A percentile compares a stretch with the other conserved stretches of the same genome.
Evolutionary conservation across 1,140 invertebrate genomes (phyloP).

Genomic region (Aphelenchoides besseyi): DNA sequence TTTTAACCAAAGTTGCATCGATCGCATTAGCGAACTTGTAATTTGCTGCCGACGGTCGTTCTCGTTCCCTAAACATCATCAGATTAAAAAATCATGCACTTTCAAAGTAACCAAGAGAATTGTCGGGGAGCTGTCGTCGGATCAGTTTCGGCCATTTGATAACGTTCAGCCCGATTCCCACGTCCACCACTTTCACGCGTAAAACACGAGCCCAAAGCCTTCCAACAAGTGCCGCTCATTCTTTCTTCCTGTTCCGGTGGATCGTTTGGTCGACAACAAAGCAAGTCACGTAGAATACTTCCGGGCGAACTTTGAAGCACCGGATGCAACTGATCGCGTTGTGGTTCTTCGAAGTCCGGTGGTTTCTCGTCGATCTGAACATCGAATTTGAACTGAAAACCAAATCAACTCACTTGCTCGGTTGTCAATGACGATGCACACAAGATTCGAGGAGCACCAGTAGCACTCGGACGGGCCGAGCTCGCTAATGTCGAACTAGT

Average conservation of each 20-base stretch:
- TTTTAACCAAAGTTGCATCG: conserved; percentile 34
- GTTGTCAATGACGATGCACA: neutral
- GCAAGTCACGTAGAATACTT: neutral
- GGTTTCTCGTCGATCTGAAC: neutral
- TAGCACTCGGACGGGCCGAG: neutral
- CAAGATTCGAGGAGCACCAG: neutral
- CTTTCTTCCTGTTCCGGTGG: neutral
- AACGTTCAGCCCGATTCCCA: neutral
- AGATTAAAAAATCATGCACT: no score
- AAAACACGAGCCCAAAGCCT: neutral
- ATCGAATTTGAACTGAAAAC: neutral
- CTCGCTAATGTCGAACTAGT: neutral
- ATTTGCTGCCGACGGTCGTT: conserved; percentile 28
- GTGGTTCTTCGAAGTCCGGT: neutral
- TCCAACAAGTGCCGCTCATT: neutral
- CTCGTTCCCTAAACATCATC: conserved; percentile 20
- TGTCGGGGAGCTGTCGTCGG: neutral
- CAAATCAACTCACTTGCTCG: neutral
- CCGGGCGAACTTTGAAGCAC: neutral
- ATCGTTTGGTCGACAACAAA: neutral
- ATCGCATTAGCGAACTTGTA: conserved; percentile 24
- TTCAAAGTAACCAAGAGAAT: no score
- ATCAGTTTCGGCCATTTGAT: conserved; percentile 6
- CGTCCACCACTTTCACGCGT: neutral
- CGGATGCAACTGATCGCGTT: neutral